Percentiles rank a stretch among this genome's conserved stretches.
These are phyloP conservation scores for Spheniscus humboldti DNA, from an alignment of 2,797 vertebrate species.

Conservation along the genomic window DNA sequence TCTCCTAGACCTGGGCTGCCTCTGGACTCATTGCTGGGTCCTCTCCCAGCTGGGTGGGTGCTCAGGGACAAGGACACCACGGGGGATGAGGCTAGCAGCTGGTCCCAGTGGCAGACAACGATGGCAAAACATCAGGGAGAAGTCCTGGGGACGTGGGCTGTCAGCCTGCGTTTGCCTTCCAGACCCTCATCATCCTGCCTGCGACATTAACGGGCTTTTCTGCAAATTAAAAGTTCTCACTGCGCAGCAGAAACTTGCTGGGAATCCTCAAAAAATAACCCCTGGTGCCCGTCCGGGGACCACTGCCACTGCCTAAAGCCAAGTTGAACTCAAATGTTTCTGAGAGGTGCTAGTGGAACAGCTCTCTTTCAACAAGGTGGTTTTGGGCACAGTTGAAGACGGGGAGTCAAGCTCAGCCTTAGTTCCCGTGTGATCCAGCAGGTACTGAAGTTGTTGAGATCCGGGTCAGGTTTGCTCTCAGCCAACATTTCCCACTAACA, in stretches of 20 bases:
- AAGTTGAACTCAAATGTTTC: background rate
- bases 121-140: background rate
- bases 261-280: background rate
- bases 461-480: background rate
- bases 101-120: background rate
- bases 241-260: background rate
- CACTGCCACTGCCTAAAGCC: background rate
- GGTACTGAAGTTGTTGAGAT: background rate
- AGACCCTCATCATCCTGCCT: background rate
- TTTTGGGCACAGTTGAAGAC: background rate
- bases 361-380: fast-evolving
- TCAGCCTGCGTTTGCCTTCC: background rate
- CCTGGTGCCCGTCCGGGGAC: fast-evolving
- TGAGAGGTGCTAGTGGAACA: fast-evolving
- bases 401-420: background rate
- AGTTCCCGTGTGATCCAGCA: fast-evolving
- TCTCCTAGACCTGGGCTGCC: background rate
- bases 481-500: background rate
- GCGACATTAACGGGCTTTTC: background rate
- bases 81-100: background rate
- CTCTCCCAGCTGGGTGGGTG: background rate
- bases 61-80: background rate
- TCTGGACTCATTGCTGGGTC: background rate
- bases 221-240: background rate
- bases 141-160: fast-evolving